A percentile compares a stretch with the other conserved stretches of the same genome.
Conservation (phyloP, 2,797 vertebrate genomes). For the Cynopterus sphinx region DNA sequence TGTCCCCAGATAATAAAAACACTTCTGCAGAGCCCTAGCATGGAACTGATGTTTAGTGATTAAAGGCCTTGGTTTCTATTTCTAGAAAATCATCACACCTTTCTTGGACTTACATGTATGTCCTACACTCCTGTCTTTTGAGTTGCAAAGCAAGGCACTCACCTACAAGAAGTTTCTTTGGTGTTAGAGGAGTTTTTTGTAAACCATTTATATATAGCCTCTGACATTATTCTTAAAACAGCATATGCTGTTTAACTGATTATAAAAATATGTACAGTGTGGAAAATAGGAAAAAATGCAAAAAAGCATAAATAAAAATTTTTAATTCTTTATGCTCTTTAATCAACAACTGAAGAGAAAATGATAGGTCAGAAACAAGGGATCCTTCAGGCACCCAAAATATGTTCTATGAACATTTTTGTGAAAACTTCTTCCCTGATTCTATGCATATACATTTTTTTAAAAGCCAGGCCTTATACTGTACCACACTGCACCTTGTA, state of each 20-base stretch:
- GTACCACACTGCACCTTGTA: background rate
- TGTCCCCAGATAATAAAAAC: background rate
- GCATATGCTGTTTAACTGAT: background rate
- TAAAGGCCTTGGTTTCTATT: background rate
- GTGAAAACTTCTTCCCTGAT: background rate
- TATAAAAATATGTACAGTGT: background rate
- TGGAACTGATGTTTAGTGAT: background rate
- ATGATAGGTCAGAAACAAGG: background rate
- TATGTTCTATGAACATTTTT: background rate
- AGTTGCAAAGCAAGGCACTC: background rate
- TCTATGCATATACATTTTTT: background rate
- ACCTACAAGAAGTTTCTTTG: background rate
- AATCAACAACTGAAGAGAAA: background rate
- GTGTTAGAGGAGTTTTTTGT: background rate
- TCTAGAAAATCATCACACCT: background rate
- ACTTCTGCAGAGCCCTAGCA: background rate
- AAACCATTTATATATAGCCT: background rate
- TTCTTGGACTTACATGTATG: background rate
- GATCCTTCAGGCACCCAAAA: background rate
- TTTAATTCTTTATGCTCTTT: background rate
- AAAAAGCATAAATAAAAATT: background rate
- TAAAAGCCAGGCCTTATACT: background rate
- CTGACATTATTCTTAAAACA: background rate
- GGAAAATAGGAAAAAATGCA: background rate
- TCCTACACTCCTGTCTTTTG: background rate